Evolutionary conservation across 37 sponge, comb jelly and placozoan species (phyloP).

Genomic region (Aplysina aerophoba): DNA sequence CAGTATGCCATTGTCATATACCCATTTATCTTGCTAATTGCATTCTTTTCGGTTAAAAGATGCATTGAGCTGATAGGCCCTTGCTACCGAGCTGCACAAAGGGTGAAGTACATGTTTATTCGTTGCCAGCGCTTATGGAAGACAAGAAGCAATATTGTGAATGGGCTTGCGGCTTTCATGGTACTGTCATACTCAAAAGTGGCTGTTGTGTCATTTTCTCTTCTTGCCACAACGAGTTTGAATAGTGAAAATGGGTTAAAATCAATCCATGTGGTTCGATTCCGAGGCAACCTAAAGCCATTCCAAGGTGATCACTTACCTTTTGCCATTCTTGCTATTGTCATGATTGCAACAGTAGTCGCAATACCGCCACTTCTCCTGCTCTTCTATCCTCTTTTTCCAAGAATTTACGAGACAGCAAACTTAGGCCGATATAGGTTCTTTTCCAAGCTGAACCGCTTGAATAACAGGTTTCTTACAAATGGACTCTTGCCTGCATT

Average conservation of each 20-base stretch:
- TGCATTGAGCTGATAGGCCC: neutral
- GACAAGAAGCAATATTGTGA: slow-evolving; percentile 22
- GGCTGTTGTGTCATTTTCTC: slow-evolving; percentile 47
- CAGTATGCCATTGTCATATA: slow-evolving; percentile 25
- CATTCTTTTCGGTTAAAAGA: neutral
- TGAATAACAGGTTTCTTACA: neutral
- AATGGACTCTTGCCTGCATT: slow-evolving; percentile 59
- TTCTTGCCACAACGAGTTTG: slow-evolving; percentile 50
- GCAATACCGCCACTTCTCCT: slow-evolving; percentile 57
- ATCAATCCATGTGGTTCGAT: slow-evolving; percentile 19
- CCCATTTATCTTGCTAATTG: slow-evolving; percentile 26
- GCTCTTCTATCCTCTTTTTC: slow-evolving; percentile 19
- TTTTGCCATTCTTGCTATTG: slow-evolving; percentile 34
- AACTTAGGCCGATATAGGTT: slow-evolving; percentile 22
- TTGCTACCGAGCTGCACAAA: neutral
- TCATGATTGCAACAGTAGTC: slow-evolving; percentile 8
- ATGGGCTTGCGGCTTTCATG: slow-evolving; percentile 68
- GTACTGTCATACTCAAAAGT: slow-evolving; percentile 75
- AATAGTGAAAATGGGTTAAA: neutral
- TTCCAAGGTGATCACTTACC: slow-evolving; percentile 32
- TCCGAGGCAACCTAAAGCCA: slow-evolving; percentile 22
- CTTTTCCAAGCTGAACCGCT: neutral
- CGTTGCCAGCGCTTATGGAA: slow-evolving; percentile 33
- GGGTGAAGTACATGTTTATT: slow-evolving; percentile 7
- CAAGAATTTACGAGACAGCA: neutral